Base-by-base conservation (phyloP, 2,797 vertebrate genomes). In the Columba guinea region DNA sequence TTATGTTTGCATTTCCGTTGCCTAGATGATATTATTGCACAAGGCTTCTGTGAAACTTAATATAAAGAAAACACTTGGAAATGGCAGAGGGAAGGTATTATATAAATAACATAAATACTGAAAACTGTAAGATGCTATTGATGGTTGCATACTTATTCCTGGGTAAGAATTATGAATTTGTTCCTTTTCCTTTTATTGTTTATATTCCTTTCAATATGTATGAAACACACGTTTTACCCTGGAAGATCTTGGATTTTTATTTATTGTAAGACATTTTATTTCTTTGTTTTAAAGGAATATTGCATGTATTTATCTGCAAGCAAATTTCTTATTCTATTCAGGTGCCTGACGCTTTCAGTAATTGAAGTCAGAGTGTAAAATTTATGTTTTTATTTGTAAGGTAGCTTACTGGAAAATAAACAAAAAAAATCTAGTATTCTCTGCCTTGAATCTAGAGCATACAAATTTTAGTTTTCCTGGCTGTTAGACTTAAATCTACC, bases 221-320 rank as follows among this genome's bases (percentile, higher is more conserved):
- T 35, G 41, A 92, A 52, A 65, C 34, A 39, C 10, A 48, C 0
- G 0, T 46, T 64, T 89, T 71, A 60, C 27, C 34, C 37, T n/a
- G n/a, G 26, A 93, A 4, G 26, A 53, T 46, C 78, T 51, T 80
- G 23, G 23, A 70, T 46, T 93, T 81, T 68, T 84, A 83, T 92
- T 87, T 94, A 52, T 76, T 86, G 9, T 22, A n/a, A 71, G 58
- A 12, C n/a, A 49, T 90, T 93, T 86, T 48, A 65, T 88, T 87
- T 78, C 53, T 93, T 63, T 95, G 35, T 68, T 94, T 90, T 89
- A 84, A 89, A 74, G 28, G 27, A 82, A 68, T n/a, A 9, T 10
- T 84, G 41, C 3, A 44, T 39, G 17, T 37, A 78, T 89, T 74
- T 71, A 65, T 78, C 62, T 88, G 55, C 28, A 41, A 44, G 37